These are phyloP conservation scores for Bombus sibiricus DNA, from an alignment of 1,140 invertebrate species.

Conservation along the genomic window DNA sequence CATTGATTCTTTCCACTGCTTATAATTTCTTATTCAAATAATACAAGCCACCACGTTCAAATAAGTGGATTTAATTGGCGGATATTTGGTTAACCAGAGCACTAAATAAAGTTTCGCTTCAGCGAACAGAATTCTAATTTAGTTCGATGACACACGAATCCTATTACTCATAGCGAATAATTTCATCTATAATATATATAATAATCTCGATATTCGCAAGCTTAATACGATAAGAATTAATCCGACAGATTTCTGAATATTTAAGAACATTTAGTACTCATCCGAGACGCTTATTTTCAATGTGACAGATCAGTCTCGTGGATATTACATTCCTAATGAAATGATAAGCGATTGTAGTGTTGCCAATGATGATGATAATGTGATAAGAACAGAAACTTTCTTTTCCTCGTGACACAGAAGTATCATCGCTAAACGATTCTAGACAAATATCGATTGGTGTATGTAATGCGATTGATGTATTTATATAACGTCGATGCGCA, in stretches of 20 bases:
- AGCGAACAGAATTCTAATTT: too few relatives aligned
- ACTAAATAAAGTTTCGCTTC: too few relatives aligned
- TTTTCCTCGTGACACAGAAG: too few relatives aligned
- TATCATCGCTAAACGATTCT: too few relatives aligned
- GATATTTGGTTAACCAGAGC: too few relatives aligned
- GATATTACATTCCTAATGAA: neutral
- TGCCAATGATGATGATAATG: neutral
- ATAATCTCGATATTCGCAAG: neutral
- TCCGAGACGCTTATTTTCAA: neutral
- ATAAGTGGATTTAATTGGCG: too few relatives aligned
- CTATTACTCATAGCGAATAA: too few relatives aligned
- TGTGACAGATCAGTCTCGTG: neutral
- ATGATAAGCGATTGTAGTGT: neutral
- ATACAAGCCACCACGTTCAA: too few relatives aligned
- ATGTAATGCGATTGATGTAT: too few relatives aligned
- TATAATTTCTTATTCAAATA: too few relatives aligned
- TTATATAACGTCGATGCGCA: neutral
- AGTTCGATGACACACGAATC: too few relatives aligned
- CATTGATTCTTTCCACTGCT: too few relatives aligned
- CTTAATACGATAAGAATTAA: neutral
- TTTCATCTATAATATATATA: neutral
- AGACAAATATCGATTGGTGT: neutral
- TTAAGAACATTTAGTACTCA: neutral
- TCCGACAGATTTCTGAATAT: neutral
- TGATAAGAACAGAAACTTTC: neutral